Evolutionary conservation across 2,888 invertebrate species (phyloP).

Genomic region (Strigamia transsilvanica): DNA sequence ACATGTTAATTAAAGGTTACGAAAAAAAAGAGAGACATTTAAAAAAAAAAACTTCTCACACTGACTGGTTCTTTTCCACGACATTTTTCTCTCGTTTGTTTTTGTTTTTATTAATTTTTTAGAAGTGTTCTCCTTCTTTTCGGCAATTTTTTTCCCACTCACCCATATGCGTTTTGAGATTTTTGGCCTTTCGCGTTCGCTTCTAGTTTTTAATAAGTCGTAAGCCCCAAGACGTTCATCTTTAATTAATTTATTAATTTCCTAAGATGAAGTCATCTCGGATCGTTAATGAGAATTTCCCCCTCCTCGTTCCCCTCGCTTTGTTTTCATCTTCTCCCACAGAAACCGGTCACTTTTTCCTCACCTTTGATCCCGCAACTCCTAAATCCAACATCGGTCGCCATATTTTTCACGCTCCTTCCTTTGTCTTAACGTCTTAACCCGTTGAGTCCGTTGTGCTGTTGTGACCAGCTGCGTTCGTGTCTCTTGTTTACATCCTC

Average conservation of each 20-base stretch:
- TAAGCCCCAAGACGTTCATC: slow-evolving; percentile 43
- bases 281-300: slow-evolving; percentile 43
- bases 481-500: slow-evolving; percentile 49
- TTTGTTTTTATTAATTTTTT: neutral
- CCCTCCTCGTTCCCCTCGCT: neutral
- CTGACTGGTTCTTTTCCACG: neutral
- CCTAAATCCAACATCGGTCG: slow-evolving; percentile 46
- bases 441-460: slow-evolving; percentile 46
- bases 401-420: slow-evolving; percentile 47
- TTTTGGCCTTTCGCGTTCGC: slow-evolving; percentile 29
- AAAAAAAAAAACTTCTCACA: neutral
- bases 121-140: neutral
- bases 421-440: slow-evolving; percentile 49
- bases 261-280: slow-evolving; percentile 45
- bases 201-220: slow-evolving; percentile 42
- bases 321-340: slow-evolving; percentile 48
- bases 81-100: neutral
- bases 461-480: slow-evolving; percentile 49
- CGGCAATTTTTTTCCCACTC: neutral
- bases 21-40: neutral
- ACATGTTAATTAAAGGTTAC: neutral
- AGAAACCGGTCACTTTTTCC: slow-evolving; percentile 44
- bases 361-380: slow-evolving; percentile 45
- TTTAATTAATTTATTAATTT: slow-evolving; percentile 49
- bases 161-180: neutral